Evolutionary conservation across 1,140 invertebrate species (phyloP).

Genomic region (Drosophila virilis): DNA sequence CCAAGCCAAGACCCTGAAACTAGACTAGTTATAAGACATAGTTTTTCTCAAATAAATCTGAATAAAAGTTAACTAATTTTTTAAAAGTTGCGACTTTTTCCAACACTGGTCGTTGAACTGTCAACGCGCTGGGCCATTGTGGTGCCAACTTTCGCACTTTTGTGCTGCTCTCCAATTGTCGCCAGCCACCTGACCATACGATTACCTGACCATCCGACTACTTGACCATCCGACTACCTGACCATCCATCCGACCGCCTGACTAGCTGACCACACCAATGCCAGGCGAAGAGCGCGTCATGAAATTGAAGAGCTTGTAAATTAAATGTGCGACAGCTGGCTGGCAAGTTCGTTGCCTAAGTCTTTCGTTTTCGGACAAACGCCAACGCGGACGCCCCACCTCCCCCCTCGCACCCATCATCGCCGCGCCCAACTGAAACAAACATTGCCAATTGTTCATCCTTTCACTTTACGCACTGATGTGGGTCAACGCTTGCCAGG

Average conservation of each 20-base stretch:
- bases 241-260: neutral
- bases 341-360: slow-evolving; percentile 75
- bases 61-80: too few species aligned
- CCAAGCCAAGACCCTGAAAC: neutral
- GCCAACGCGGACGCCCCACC: slow-evolving; percentile 12
- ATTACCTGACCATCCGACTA: neutral
- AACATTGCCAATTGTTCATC: slow-evolving; percentile 6
- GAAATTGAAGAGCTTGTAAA: slow-evolving; percentile 31
- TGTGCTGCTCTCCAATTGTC: slow-evolving; percentile 24
- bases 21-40: too few species aligned
- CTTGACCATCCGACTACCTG: neutral
- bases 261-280: slow-evolving; percentile 4
- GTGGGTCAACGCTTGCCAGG: slow-evolving; percentile 37
- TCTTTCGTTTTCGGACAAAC: slow-evolving; percentile 62
- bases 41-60: too few species aligned
- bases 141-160: slow-evolving; percentile 34
- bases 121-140: neutral
- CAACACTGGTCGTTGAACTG: slow-evolving; percentile 1
- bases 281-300: slow-evolving; percentile 32
- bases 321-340: slow-evolving; percentile 11
- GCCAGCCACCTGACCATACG: slow-evolving; percentile 13
- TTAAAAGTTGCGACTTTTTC: neutral
- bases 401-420: neutral
- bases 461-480: slow-evolving; percentile 28
- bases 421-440: neutral